Evolutionary conservation across 2,113 vertebrate species (phyloP).

Genomic region (Collichthys lucidus): DNA sequence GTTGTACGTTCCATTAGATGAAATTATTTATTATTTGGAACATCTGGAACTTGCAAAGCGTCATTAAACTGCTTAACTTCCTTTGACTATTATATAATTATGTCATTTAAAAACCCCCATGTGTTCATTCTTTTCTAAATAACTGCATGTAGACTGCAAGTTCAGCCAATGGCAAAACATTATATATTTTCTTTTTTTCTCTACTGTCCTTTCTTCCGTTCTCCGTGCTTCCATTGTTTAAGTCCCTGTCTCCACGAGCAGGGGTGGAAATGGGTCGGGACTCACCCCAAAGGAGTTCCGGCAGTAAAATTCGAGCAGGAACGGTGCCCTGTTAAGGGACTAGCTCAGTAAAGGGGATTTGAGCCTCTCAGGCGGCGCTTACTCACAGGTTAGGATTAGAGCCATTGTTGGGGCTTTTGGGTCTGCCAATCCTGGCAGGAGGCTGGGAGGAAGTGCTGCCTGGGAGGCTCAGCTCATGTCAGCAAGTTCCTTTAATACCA

Average conservation of each 20-base stretch:
- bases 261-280: slow-evolving; percentile 49
- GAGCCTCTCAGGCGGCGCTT: slow-evolving; percentile 49
- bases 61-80: slow-evolving; percentile 22
- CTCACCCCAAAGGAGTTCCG: slow-evolving; percentile 54
- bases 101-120: background rate
- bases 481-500: slow-evolving; percentile 22
- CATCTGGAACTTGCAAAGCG: slow-evolving; percentile 19
- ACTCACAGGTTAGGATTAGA: slow-evolving; percentile 72
- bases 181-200: background rate
- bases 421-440: slow-evolving; percentile 44
- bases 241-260: slow-evolving; percentile 8
- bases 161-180: slow-evolving; percentile 6
- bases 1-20: background rate
- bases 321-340: slow-evolving; percentile 53
- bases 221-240: slow-evolving; percentile 6
- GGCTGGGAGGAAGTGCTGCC: slow-evolving; percentile 30
- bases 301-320: slow-evolving; percentile 47
- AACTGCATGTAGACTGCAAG: background rate
- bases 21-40: slow-evolving; percentile 16
- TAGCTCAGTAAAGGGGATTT: slow-evolving; percentile 61
- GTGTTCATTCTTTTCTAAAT: slow-evolving; percentile 8
- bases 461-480: slow-evolving; percentile 40
- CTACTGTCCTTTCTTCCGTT: background rate
- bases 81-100: slow-evolving; percentile 2
- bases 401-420: slow-evolving; percentile 44